phyloP scores from a whole-genome alignment of 2,113 vertebrate genomes.

The Hippolais icterina region DNA sequence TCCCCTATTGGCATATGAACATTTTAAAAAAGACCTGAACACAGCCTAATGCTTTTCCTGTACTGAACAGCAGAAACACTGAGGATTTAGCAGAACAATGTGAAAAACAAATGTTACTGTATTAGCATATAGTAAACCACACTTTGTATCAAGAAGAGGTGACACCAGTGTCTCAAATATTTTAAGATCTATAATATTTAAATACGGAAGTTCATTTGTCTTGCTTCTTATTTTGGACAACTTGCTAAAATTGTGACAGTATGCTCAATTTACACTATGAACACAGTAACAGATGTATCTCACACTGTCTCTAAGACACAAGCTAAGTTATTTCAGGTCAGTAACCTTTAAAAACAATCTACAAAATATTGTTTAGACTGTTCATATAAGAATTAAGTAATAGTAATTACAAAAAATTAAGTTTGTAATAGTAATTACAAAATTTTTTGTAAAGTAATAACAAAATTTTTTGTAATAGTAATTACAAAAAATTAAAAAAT shows the following conservation, averaged over 20 bases:
- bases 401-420: not conserved
- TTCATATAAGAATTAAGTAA: not conserved
- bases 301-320: fast-evolving
- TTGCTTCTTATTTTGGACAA: not conserved
- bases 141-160: not conserved
- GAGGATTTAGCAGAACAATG: not conserved
- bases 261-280: not conserved
- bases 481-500: not conserved
- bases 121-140: not conserved
- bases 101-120: not conserved
- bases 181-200: not conserved
- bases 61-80: not conserved
- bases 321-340: fast-evolving
- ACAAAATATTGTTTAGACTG: not conserved
- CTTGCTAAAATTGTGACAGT: not conserved
- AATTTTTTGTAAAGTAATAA: too few relatives aligned
- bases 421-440: too few relatives aligned
- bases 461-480: too few relatives aligned
- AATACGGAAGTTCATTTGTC: not conserved
- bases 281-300: not conserved
- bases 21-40: not conserved
- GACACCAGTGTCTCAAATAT: not conserved
- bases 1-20: not conserved
- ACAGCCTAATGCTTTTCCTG: not conserved
- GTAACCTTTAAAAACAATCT: not conserved